A percentile compares a stretch with the other conserved stretches of the same genome.
Evolutionary conservation across 1,140 invertebrate species (phyloP).

Genomic region (Telenomus remus): DNA sequence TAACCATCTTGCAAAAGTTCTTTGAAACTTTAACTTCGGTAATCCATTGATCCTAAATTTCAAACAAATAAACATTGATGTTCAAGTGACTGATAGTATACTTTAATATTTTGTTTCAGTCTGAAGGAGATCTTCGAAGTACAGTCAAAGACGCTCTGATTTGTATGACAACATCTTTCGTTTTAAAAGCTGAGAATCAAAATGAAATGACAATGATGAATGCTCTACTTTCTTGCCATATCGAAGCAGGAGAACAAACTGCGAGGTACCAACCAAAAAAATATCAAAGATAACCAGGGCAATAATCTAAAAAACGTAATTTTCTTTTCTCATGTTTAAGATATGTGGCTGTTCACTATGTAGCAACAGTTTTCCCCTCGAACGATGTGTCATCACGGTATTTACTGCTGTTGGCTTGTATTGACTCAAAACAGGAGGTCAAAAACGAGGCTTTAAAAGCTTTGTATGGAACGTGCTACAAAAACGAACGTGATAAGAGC

Average conservation of each 20-base stretch:
- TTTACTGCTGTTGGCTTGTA: conserved; percentile 87
- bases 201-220: conserved; percentile 75
- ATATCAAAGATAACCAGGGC: too few species aligned
- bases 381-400: conserved; percentile 89
- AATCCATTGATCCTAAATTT: too few species aligned
- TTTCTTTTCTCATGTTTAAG: too few species aligned
- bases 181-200: conserved; percentile 65
- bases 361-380: conserved; percentile 86
- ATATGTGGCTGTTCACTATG: conserved; percentile 88
- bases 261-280: conserved; percentile 61
- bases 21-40: conserved; percentile 81
- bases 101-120: too few species aligned
- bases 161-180: conserved; percentile 77
- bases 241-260: conserved; percentile 67
- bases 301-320: too few species aligned
- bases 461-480: conserved; percentile 79
- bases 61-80: too few species aligned
- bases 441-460: conserved; percentile 83
- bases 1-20: conserved; percentile 79
- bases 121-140: conserved; percentile 75
- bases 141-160: conserved; percentile 78
- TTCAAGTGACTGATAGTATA: too few species aligned
- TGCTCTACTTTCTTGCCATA: conserved; percentile 73
- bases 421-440: conserved; percentile 89
- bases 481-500: conserved; percentile 69